Evolutionary conservation across 2,888 invertebrate species (phyloP).

Genomic region (Polydrusus pterygomalis): DNA sequence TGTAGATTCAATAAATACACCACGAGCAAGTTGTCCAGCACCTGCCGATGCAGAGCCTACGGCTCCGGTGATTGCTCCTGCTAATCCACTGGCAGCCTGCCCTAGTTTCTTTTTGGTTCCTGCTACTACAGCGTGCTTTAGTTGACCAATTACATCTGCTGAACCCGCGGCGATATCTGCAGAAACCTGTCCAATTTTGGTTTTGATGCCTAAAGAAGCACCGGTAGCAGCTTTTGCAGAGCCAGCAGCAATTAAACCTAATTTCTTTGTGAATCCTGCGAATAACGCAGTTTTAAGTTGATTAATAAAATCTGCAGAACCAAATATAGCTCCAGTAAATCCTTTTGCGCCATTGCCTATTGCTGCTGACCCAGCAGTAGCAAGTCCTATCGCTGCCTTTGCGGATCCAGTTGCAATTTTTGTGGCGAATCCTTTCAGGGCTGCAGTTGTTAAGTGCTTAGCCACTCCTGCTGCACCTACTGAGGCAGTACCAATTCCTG

Average conservation of each 20-base stretch:
- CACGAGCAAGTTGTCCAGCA: conserved; percentile 71
- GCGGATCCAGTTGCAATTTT: conserved; percentile 24
- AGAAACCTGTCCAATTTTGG: conserved; percentile 32
- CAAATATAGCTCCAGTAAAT: neutral
- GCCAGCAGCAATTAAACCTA: conserved; percentile 36
- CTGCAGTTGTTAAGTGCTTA: neutral
- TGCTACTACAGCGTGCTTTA: conserved; percentile 66
- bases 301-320: conserved; percentile 17
- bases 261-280: conserved; percentile 3
- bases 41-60: conserved; percentile 69
- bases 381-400: conserved; percentile 24
- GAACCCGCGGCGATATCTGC: conserved; percentile 51
- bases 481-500: conserved; percentile 9
- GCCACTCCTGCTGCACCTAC: neutral
- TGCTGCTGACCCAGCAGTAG: conserved; percentile 14
- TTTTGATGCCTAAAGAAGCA: conserved; percentile 39
- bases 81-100: conserved; percentile 75
- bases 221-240: conserved; percentile 31
- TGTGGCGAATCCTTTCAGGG: neutral
- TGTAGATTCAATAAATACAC: conserved; percentile 56
- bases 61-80: conserved; percentile 67
- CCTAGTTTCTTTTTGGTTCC: conserved; percentile 75
- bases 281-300: conserved; percentile 17
- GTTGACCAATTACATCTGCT: conserved; percentile 57
- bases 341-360: conserved; percentile 18